Percentiles rank a stretch among this genome's conserved stretches.
Evolutionary conservation across 2,113 vertebrate genomes (phyloP).

Genomic region (Diadophis punctatus): DNA sequence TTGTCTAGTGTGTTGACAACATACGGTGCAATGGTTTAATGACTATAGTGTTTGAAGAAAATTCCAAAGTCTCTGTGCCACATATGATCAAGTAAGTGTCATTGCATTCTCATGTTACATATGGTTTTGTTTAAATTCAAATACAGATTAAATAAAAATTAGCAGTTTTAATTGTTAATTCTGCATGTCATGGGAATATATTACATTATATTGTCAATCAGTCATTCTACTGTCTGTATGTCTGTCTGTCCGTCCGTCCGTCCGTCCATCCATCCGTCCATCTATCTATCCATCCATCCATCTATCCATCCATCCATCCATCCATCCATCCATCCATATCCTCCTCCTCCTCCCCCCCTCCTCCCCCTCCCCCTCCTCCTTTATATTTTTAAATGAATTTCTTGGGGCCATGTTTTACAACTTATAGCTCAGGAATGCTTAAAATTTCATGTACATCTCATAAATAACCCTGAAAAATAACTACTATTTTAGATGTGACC

Average conservation of each 20-base stretch:
- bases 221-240: neutral
- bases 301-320: neutral
- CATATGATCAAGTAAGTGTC: slow-evolving; percentile 97
- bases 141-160: neutral
- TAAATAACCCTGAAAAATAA: neutral
- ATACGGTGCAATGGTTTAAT: slow-evolving; percentile 98
- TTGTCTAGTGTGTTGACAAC: slow-evolving; percentile 92
- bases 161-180: neutral
- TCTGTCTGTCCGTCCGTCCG: too few species aligned
- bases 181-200: neutral
- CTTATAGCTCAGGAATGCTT: neutral
- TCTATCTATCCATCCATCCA: neutral
- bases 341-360: too few species aligned
- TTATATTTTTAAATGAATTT: neutral
- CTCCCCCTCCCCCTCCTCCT: too few species aligned
- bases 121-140: slow-evolving; percentile 24
- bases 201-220: neutral
- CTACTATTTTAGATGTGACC: neutral
- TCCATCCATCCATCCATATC: too few species aligned
- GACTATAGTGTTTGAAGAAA: slow-evolving; percentile 98
- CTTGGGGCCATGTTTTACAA: neutral
- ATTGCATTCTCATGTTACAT: neutral
- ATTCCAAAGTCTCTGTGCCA: slow-evolving; percentile 97
- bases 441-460: neutral
- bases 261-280: neutral